These are phyloP conservation scores for Novumbra hubbsi DNA, from an alignment of 2,797 vertebrate species.

Conservation along the genomic window DNA sequence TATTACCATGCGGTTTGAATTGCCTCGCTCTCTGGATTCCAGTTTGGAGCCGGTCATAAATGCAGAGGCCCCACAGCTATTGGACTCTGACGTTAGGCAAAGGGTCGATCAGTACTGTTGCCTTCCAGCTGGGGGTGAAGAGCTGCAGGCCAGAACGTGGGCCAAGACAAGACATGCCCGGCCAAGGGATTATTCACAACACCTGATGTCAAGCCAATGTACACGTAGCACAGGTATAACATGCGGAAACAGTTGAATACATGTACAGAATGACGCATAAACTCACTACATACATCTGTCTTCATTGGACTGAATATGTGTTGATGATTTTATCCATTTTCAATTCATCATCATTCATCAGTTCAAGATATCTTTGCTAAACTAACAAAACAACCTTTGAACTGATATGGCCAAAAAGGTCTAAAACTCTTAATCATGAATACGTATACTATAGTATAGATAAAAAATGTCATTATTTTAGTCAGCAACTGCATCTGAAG, in stretches of 20 bases:
- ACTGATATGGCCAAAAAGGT: neutral
- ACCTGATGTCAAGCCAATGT: neutral
- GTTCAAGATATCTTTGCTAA: neutral
- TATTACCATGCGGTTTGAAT: slow-evolving; percentile 48
- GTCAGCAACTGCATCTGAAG: no score
- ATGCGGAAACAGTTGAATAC: neutral
- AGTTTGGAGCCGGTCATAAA: slow-evolving; percentile 67
- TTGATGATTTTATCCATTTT: neutral
- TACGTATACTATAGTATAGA: neutral
- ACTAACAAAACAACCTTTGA: neutral
- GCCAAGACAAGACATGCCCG: slow-evolving; percentile 5
- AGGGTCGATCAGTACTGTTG: slow-evolving; percentile 54
- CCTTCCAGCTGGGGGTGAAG: slow-evolving; percentile 60
- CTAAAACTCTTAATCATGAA: neutral
- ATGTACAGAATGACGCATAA: neutral
- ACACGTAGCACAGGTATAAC: neutral
- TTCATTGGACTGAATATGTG: neutral
- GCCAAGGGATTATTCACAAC: neutral
- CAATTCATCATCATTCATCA: neutral
- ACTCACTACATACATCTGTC: neutral
- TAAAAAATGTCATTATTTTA: no score
- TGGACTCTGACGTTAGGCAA: slow-evolving; percentile 48
- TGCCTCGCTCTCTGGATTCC: slow-evolving; percentile 63
- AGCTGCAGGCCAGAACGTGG: slow-evolving; percentile 34
- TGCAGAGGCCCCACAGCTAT: slow-evolving; percentile 56